These are phyloP conservation scores for Mactra quadrangularis DNA, from an alignment of 1,140 invertebrate species.

Conservation along the genomic window DNA sequence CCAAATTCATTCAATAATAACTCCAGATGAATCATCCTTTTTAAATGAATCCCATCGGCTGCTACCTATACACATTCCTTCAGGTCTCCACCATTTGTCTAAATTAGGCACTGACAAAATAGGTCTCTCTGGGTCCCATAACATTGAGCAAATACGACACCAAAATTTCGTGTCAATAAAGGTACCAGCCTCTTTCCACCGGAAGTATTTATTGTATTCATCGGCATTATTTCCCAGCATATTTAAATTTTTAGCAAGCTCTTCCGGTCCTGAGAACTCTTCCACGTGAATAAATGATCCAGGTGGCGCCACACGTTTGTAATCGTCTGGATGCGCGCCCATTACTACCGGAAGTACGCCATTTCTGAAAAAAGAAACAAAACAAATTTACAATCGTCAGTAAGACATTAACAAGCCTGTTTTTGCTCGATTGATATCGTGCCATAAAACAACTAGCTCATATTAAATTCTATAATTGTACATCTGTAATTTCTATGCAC, in stretches of 20 bases:
- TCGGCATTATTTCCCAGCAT: conserved; percentile 81
- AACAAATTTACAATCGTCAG: not conserved
- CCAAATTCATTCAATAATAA: too few relatives aligned
- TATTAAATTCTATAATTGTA: too few relatives aligned
- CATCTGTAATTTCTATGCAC: too few relatives aligned
- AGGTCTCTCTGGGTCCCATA: conserved; percentile 67
- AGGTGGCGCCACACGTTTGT: conserved; percentile 82
- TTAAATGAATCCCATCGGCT: conserved; percentile 48
- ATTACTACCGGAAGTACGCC: conserved; percentile 84
- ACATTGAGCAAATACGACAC: conserved; percentile 93
- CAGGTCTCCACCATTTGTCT: conserved; percentile 70
- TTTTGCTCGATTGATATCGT: too few relatives aligned
- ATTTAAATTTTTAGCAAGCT: conserved; percentile 94
- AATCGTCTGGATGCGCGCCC: conserved; percentile 85
- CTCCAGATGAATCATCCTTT: too few relatives aligned
- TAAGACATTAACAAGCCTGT: too few relatives aligned
- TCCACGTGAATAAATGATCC: conserved; percentile 97
- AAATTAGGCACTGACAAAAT: conserved; percentile 57
- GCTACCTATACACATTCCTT: conserved; percentile 61
- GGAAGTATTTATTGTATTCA: conserved; percentile 82
- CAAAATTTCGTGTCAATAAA: conserved; percentile 88
- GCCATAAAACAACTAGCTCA: too few relatives aligned
- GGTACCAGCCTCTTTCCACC: conserved; percentile 78
- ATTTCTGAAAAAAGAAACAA: conserved; percentile 66
- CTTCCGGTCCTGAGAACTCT: conserved; percentile 94